Conservation (phyloP, 1,140 invertebrate genomes). For the Amyelois transitella region DNA sequence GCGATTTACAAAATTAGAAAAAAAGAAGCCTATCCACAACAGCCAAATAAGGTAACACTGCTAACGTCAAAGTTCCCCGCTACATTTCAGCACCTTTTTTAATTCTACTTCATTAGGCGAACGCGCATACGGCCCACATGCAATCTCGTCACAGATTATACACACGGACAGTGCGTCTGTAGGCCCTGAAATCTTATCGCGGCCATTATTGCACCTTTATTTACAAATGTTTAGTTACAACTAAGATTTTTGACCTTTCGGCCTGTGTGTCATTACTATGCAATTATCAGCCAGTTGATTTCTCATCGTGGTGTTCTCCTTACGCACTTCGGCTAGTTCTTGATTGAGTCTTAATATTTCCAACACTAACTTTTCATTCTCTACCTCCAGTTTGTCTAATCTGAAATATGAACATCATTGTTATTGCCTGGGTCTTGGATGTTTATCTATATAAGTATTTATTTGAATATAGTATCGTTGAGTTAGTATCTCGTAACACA, state of each 20-base stretch:
- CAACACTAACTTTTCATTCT: slow-evolving; percentile 64
- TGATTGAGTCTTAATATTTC: slow-evolving; percentile 66
- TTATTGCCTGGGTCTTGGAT: no score
- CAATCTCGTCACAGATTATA: no score
- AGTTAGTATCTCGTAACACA: no score
- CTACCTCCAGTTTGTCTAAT: slow-evolving; percentile 59
- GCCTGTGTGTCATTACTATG: slow-evolving; percentile 39
- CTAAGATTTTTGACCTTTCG: slow-evolving; percentile 57
- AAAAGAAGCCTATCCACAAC: no score
- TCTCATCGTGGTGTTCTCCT: slow-evolving; percentile 57
- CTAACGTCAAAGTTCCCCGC: no score
- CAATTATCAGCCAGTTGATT: slow-evolving; percentile 60
- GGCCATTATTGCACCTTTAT: background rate
- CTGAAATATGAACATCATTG: slow-evolving; percentile 31
- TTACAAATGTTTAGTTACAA: slow-evolving; percentile 13
- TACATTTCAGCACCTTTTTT: slow-evolving; percentile 25
- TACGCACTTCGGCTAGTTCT: slow-evolving; percentile 53
- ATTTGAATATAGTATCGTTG: no score
- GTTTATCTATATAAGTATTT: no score
- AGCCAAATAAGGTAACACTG: background rate
- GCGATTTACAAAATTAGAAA: no score
- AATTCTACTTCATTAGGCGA: slow-evolving; percentile 4
- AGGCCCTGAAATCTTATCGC: slow-evolving; percentile 10
- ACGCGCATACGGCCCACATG: background rate
- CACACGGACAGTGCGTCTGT: no score